Percentiles rank a stretch among this genome's conserved stretches.
Evolutionary conservation across 1,140 invertebrate genomes (phyloP).

Genomic region (Diorhabda sublineata): DNA sequence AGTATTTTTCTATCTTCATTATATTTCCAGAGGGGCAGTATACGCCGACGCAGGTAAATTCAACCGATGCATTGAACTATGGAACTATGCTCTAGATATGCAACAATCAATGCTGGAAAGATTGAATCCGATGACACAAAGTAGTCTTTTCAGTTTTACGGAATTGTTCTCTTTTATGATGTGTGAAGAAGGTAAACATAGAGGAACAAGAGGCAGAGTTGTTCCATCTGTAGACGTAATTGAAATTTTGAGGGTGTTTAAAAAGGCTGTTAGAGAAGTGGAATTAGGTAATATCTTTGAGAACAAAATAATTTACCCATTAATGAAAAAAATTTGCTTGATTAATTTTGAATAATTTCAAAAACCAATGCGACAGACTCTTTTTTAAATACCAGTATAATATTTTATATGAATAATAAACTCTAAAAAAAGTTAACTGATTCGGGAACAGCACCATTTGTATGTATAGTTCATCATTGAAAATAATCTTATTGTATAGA

Average conservation of each 20-base stretch:
- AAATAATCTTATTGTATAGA: no score
- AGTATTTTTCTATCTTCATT: not conserved
- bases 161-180: constrained; percentile 95
- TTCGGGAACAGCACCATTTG: no score
- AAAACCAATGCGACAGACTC: no score
- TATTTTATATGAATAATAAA: no score
- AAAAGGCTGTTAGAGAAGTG: constrained; percentile 71
- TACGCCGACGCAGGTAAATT: constrained; percentile 95
- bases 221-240: constrained; percentile 73
- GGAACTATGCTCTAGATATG: constrained; percentile 97
- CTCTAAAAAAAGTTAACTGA: no score
- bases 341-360: no score
- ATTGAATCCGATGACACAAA: constrained; percentile 92
- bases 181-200: constrained; percentile 65
- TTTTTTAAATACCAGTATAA: no score
- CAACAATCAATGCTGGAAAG: constrained; percentile 89
- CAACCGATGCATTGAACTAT: constrained; percentile 79
- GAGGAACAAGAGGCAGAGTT: constrained; percentile 60
- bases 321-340: no score
- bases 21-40: constrained; percentile 69
- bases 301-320: no score
- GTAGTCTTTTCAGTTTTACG: constrained; percentile 86
- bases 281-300: constrained; percentile 48
- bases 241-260: constrained; percentile 78
- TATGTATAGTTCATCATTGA: no score